Evolutionary conservation across 2,113 vertebrate genomes (phyloP).

Genomic region (Anas platyrhynchos): DNA sequence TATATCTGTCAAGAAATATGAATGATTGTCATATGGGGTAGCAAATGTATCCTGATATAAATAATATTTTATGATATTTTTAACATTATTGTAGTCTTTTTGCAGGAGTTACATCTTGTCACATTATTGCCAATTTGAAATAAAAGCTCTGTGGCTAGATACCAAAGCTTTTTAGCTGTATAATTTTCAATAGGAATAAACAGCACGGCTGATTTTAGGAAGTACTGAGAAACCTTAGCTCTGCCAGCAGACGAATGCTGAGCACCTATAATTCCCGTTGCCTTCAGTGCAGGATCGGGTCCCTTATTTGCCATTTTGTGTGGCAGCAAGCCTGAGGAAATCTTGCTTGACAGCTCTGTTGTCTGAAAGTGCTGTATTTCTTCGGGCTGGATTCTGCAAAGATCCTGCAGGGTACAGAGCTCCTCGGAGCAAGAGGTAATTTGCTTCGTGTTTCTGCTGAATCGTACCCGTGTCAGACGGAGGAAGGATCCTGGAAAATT

Average conservation of each 20-base stretch:
- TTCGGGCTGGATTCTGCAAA: constrained; percentile 18
- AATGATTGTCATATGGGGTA: constrained; percentile 70
- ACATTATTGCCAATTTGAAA: constrained; percentile 57
- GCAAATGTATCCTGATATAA: constrained; percentile 66
- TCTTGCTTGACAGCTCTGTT: constrained; percentile 55
- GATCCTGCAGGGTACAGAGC: constrained; percentile 39
- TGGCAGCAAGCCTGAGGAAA: constrained; percentile 59
- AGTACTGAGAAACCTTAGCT: constrained; percentile 22
- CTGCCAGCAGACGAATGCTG: not conserved
- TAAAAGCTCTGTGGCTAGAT: constrained; percentile 47
- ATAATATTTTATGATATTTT: constrained; percentile 66
- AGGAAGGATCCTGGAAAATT: not conserved
- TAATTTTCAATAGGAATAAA: constrained; percentile 17
- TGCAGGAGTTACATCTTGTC: constrained; percentile 45
- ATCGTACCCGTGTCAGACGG: not conserved
- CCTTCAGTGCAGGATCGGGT: constrained; percentile 28
- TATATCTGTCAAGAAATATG: constrained; percentile 65
- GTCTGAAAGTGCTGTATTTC: constrained; percentile 50
- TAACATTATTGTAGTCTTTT: constrained; percentile 39
- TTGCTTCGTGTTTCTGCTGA: not conserved
- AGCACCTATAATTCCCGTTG: constrained; percentile 28
- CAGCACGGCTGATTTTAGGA: constrained; percentile 5
- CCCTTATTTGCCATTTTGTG: constrained; percentile 62
- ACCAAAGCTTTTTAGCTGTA: constrained; percentile 28
- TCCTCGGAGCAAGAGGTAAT: not conserved